Evolutionary conservation across 2,888 invertebrate species (phyloP), one percentile per base, ranked within the genome.

Genomic region (Agrenia bidenticulata): DNA sequence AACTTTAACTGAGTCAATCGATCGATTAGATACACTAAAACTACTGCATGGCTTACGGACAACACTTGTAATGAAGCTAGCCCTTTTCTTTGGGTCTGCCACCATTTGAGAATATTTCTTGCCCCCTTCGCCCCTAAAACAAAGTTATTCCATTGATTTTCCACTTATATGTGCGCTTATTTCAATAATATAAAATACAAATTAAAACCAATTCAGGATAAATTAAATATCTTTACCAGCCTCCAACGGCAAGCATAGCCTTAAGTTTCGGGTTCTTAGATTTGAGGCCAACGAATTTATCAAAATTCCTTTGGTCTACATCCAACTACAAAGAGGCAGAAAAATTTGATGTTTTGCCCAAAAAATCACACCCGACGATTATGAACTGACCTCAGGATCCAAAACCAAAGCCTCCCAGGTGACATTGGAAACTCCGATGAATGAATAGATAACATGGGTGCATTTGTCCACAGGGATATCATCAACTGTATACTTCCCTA

Each of bases 381-480:
- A 51, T 4, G 23, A 21, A 23, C n/a, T 80, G 80, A 89, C 88
- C 82, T 92, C 90, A 1, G 88, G 88, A 79, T 93, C 92, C 55
- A 92, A 87, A 21, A 93, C 83, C 11, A 91, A 83, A 7, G 91
- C 86, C 77, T 88, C 86, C 85, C 89, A 89, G 11, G 85, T 85
- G 32, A 85, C 85, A 80, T 92, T 88, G 75, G 89, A 85, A 68
- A 93, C 88, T 0, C 93, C 93, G 73, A 92, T 88, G 80, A 94
- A 94, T 1, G 93, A 91, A 81, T 93, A 94, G 58, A 94, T 87
- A 53, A 92, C 80, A 79, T 94, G 93, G 0, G 93, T 93, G 79
- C 93, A 94, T 68, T 89, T 80, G 71, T 89, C 87, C 0, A 86
- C 88, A 0, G 92, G 92, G 55, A 93, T 85, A 79, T 94, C 92